These are phyloP conservation scores for Dicyrtomina minuta DNA, from an alignment of 2,888 invertebrate species.

Conservation along the genomic window DNA sequence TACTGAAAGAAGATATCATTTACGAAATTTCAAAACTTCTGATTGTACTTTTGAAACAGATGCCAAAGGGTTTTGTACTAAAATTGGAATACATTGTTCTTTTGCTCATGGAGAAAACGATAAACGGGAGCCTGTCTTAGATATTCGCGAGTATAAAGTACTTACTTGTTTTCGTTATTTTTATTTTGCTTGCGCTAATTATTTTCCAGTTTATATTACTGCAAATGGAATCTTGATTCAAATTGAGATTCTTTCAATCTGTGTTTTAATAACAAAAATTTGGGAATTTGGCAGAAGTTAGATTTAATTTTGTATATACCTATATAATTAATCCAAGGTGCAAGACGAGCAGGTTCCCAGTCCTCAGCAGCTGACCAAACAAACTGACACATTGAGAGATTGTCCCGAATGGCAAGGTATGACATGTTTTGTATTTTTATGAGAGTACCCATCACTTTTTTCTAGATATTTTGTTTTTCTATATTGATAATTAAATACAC, in stretches of 20 bases:
- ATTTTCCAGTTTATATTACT: too few species aligned
- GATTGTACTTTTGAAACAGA: slow-evolving; percentile 99
- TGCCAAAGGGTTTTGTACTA: slow-evolving; percentile 90
- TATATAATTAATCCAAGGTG: slow-evolving; percentile 28
- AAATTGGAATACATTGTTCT: slow-evolving; percentile 98
- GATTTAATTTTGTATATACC: not conserved
- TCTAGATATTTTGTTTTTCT: not conserved
- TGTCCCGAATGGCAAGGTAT: slow-evolving; percentile 97
- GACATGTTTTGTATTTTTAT: too few species aligned
- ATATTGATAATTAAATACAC: not conserved
- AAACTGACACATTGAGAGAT: slow-evolving; percentile 93
- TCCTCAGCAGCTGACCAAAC: slow-evolving; percentile 92
- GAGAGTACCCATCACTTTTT: too few species aligned
- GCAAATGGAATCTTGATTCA: too few species aligned
- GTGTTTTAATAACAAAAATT: too few species aligned
- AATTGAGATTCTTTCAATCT: too few species aligned
- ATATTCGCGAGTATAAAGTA: slow-evolving; percentile 75
- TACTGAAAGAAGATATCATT: slow-evolving; percentile 95
- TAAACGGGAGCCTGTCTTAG: slow-evolving; percentile 90
- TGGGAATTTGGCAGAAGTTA: too few species aligned
- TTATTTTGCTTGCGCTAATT: too few species aligned
- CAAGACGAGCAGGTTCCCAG: slow-evolving; percentile 51
- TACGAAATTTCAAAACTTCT: slow-evolving; percentile 98
- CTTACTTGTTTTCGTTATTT: slow-evolving; percentile 38
- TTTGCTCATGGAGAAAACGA: slow-evolving; percentile 97